Evolutionary conservation across 2,113 vertebrate species (phyloP).

Genomic region (Myotis yumanensis): DNA sequence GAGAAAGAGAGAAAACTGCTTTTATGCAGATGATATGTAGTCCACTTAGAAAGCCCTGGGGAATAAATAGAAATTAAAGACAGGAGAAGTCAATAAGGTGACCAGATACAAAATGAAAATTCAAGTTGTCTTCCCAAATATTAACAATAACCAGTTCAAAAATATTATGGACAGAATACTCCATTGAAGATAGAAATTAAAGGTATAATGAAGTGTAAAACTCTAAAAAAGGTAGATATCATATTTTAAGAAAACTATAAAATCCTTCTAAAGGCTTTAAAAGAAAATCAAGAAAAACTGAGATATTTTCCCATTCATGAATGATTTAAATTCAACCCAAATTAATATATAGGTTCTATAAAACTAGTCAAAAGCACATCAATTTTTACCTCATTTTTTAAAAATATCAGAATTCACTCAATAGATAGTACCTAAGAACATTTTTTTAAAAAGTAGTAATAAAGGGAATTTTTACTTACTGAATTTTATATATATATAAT

Average conservation of each 20-base stretch:
- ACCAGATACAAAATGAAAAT: not conserved
- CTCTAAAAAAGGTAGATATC: not conserved
- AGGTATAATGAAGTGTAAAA: not conserved
- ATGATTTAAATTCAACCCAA: not conserved
- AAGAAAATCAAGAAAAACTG: not conserved
- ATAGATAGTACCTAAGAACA: not conserved
- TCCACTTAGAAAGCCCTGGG: not conserved
- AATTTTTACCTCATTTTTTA: not conserved
- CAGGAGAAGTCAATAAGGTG: not conserved
- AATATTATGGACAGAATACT: not conserved
- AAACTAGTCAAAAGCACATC: slow-evolving; percentile 3
- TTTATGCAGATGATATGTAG: not conserved
- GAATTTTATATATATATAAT: not conserved
- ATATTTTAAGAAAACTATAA: slow-evolving; percentile 28
- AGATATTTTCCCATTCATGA: slow-evolving; percentile 6
- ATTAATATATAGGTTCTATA: not conserved
- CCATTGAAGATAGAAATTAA: not conserved
- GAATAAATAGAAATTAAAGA: slow-evolving; percentile 20
- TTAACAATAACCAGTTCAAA: not conserved
- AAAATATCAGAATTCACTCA: not conserved
- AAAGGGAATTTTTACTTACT: not conserved
- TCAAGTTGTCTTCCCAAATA: not conserved
- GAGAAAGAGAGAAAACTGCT: not conserved
- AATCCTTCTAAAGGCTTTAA: slow-evolving; percentile 5
- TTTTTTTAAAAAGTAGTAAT: slow-evolving; percentile 3